Evolutionary conservation across 2,113 vertebrate species (phyloP).

Genomic region (Chrysemys picta): DNA sequence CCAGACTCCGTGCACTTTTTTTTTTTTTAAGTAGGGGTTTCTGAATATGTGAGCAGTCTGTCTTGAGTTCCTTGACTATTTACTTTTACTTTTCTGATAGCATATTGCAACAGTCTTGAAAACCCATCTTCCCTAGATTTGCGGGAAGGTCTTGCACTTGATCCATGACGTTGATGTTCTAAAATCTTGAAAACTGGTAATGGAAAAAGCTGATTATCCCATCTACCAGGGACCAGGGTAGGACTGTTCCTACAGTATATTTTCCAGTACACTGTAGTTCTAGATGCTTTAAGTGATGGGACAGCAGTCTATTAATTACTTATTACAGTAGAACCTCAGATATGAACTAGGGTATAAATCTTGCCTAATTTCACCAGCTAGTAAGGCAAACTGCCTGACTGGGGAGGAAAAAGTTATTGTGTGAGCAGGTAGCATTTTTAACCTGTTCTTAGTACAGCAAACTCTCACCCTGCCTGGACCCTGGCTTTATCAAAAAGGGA

Average conservation of each 20-base stretch:
- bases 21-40: neutral
- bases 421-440: neutral
- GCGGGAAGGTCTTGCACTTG: neutral
- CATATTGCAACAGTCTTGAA: neutral
- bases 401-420: neutral
- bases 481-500: neutral
- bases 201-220: neutral
- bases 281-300: neutral
- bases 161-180: neutral
- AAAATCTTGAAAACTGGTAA: neutral
- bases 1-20: neutral
- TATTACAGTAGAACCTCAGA: neutral
- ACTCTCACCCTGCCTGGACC: neutral
- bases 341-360: neutral
- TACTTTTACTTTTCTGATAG: neutral
- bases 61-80: neutral
- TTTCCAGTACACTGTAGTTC: neutral
- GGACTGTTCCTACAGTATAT: neutral
- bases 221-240: neutral
- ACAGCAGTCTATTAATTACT: neutral
- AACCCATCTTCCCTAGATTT: neutral
- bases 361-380: neutral
- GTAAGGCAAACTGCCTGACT: accelerated
- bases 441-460: neutral
- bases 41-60: neutral